phyloP scores from a whole-genome alignment of 2,888 invertebrate species.

The Sphaerophoria rueppellii region DNA sequence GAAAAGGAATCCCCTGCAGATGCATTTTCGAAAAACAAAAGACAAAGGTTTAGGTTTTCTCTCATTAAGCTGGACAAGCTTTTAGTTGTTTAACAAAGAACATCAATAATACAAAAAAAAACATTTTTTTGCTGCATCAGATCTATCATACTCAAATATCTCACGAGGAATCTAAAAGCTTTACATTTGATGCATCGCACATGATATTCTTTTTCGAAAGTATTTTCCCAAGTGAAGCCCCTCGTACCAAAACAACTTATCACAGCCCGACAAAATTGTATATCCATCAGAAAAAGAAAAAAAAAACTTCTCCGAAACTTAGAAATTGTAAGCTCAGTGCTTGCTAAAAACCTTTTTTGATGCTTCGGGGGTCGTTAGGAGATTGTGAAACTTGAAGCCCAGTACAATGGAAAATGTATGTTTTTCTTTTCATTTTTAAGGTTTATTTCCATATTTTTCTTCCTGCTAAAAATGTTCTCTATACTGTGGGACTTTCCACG shows the following conservation, averaged over 20 bases:
- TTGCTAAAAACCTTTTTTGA: conserved; percentile 18
- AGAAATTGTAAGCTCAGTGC: conserved; percentile 11
- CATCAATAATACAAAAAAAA: background rate
- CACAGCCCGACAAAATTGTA: no score
- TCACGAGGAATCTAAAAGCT: background rate
- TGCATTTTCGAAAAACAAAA: background rate
- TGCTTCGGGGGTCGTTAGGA: conserved; percentile 21
- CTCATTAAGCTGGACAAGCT: conserved; percentile 4
- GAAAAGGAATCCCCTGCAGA: no score
- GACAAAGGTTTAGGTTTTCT: background rate
- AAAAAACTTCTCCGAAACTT: conserved; percentile 10
- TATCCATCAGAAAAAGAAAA: background rate
- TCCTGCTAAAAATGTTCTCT: background rate
- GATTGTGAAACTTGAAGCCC: conserved; percentile 9
- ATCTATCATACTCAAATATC: conserved; percentile 3
- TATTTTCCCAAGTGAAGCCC: background rate
- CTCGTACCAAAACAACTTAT: background rate
- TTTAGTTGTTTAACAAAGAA: background rate
- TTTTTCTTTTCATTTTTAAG: background rate
- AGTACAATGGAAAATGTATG: background rate
- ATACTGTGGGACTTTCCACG: background rate
- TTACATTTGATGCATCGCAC: conserved; percentile 16
- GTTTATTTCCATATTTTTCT: no score
- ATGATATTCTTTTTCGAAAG: background rate
- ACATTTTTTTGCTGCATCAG: background rate